Conservation (phyloP, 2,888 invertebrate genomes). For the Bursaphelenchus okinawaensis region DNA sequence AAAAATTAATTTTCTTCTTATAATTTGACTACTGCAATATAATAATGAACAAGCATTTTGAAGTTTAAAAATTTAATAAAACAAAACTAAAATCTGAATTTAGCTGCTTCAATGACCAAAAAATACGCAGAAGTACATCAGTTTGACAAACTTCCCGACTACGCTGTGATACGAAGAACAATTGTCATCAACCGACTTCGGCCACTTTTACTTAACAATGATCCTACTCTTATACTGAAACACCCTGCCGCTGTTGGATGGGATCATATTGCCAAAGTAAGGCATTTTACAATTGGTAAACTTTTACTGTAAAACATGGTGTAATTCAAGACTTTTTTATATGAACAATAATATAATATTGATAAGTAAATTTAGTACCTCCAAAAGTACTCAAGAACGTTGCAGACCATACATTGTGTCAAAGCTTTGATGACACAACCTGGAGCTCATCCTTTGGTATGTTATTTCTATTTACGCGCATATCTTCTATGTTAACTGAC, state of each 20-base stretch:
- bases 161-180: neutral
- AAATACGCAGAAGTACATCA: neutral
- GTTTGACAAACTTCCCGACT: conserved; percentile 9
- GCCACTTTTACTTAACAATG: conserved; percentile 1
- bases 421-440: conserved; percentile 2
- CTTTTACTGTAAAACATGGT: too few relatives aligned
- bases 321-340: neutral
- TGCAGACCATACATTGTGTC: neutral
- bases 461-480: too few relatives aligned
- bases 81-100: neutral
- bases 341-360: neutral
- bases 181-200: neutral
- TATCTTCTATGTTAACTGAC: too few relatives aligned
- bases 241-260: conserved; percentile 8
- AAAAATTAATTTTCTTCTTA: too few relatives aligned
- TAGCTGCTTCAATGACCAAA: neutral
- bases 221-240: neutral
- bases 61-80: too few relatives aligned
- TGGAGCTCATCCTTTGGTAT: neutral
- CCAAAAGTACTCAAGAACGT: neutral
- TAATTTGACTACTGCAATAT: too few relatives aligned
- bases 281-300: too few relatives aligned
- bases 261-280: conserved; percentile 6
- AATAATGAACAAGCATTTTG: too few relatives aligned
- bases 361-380: conserved; percentile 4